Conservation (phyloP, 1,140 invertebrate genomes). For the Drosophila prosaltans region DNA sequence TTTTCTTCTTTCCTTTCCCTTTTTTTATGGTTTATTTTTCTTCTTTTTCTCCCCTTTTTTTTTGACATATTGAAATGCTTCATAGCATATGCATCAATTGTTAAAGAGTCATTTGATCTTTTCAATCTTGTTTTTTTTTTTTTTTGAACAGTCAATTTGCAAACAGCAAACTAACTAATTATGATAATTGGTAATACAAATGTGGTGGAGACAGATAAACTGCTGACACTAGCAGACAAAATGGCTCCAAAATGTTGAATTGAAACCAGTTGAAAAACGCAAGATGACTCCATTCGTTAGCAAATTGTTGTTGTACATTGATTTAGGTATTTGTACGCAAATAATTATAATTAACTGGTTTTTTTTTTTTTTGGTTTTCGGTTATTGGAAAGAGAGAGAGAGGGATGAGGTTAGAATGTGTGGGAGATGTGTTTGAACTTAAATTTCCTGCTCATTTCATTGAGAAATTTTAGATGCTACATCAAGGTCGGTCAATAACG, state of each 20-base stretch:
- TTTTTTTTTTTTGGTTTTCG: neutral
- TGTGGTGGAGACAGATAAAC: neutral
- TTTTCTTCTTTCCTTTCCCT: neutral
- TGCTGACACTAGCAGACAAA: constrained; percentile 48
- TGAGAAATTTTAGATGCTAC: constrained; percentile 59
- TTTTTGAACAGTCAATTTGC: constrained; percentile 55
- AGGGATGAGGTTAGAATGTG: neutral
- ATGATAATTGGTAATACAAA: constrained; percentile 54
- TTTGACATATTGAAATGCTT: constrained; percentile 66
- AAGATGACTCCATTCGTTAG: constrained; percentile 44
- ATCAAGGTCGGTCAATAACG: constrained; percentile 56
- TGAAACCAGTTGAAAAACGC: constrained; percentile 57
- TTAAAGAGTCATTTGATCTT: neutral
- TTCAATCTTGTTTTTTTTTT: constrained; percentile 25
- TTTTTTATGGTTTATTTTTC: neutral
- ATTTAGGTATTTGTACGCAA: constrained; percentile 30
- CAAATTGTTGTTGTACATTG: constrained; percentile 8
- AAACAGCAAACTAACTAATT: constrained; percentile 55
- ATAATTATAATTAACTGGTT: constrained; percentile 50
- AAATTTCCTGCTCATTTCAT: constrained; percentile 52
- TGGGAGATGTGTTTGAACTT: constrained; percentile 24
- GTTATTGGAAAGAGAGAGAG: neutral
- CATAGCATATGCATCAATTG: constrained; percentile 71
- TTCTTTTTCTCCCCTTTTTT: neutral
- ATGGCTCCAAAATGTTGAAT: constrained; percentile 57